Evolutionary conservation across 2,797 vertebrate species (phyloP).

Genomic region (Prionace glauca): DNA sequence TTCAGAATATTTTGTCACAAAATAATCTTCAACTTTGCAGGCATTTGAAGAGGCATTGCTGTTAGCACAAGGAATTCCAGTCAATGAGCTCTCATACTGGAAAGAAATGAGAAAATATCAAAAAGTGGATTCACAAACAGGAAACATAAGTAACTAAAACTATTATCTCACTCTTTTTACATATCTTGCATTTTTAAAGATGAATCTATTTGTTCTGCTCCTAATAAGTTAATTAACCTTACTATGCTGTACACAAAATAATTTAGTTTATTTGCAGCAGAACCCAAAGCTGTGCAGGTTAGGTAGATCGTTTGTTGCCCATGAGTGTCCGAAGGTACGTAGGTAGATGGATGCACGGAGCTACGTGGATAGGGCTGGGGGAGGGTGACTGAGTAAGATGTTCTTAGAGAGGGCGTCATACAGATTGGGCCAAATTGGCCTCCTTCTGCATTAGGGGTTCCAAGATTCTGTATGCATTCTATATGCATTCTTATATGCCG

Average conservation of each 20-base stretch:
- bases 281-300: no score
- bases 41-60: background rate
- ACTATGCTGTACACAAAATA: background rate
- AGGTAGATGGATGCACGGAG: no score
- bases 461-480: no score
- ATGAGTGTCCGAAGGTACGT: no score
- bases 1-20: background rate
- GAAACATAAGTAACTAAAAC: background rate
- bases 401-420: no score
- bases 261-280: background rate
- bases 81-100: background rate
- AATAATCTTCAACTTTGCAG: background rate
- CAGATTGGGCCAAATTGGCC: no score
- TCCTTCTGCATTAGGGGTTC: no score
- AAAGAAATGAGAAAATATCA: background rate
- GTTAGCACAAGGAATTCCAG: background rate
- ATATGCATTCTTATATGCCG: no score
- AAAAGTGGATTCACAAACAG: conserved; percentile 4
- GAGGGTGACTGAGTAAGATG: no score
- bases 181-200: background rate
- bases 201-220: background rate
- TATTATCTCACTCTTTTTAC: background rate
- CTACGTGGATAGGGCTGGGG: no score
- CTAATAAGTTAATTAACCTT: background rate
- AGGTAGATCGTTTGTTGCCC: no score